These are phyloP conservation scores for Psittacula derbiana DNA, from an alignment of 2,797 vertebrate species.

Conservation along the genomic window DNA sequence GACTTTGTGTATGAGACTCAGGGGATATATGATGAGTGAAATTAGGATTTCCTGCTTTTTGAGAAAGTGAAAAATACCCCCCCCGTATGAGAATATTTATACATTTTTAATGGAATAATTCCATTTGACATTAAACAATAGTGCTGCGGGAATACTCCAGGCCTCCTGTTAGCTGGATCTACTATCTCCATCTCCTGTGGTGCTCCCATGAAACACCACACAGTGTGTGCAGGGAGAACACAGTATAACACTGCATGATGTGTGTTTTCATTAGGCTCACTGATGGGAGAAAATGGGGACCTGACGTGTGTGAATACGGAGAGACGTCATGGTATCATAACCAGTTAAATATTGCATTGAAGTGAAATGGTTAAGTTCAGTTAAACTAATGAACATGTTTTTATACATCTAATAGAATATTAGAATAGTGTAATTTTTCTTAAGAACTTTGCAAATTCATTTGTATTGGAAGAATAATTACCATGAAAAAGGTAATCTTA, in stretches of 20 bases:
- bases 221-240: neutral
- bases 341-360: fast-evolving
- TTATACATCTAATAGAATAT: neutral
- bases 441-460: neutral
- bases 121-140: neutral
- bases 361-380: neutral
- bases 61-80: neutral
- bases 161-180: neutral
- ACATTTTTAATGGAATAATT: neutral
- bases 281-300: neutral
- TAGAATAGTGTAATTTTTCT: neutral
- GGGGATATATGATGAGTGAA: neutral
- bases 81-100: neutral
- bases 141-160: neutral
- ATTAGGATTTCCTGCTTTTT: neutral
- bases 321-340: neutral
- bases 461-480: neutral
- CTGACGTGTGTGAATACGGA: neutral
- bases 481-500: neutral
- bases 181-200: neutral
- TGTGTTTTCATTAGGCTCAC: neutral
- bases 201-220: neutral
- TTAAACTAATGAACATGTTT: neutral
- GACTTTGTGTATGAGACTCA: neutral
- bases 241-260: neutral